Percentiles rank a stretch among this genome's conserved stretches.
Evolutionary conservation across 2,797 vertebrate species (phyloP).

Genomic region (Vultur gryphus): DNA sequence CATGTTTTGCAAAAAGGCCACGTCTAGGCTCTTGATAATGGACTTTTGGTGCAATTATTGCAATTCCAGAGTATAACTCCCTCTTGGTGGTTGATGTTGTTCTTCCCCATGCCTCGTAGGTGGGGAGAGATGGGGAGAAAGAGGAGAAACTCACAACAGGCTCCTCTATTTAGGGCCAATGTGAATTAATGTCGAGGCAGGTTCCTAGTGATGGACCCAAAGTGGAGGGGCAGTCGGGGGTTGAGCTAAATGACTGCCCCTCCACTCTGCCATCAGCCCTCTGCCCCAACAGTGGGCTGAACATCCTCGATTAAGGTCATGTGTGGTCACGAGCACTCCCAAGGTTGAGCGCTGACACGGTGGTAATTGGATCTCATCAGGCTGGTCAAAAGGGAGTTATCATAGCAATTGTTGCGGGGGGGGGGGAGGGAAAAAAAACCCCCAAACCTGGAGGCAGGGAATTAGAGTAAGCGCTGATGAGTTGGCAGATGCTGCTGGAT

Average conservation of each 20-base stretch:
- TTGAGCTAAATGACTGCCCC: not conserved
- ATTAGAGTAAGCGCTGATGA: not conserved
- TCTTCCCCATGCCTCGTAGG: not conserved
- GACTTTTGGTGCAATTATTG: not conserved
- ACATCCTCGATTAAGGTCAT: not conserved
- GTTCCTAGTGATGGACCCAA: not conserved
- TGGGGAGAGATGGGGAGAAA: not conserved
- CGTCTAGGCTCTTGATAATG: not conserved
- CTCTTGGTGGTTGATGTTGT: not conserved
- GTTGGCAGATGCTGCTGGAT: slow-evolving; percentile 21
- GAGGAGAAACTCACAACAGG: not conserved
- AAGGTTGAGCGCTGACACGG: not conserved
- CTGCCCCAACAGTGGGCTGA: not conserved
- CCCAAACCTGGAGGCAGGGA: not conserved
- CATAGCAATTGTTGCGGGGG: not conserved
- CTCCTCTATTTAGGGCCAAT: not conserved
- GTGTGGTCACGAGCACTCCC: not conserved
- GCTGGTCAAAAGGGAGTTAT: not conserved
- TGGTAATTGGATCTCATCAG: not conserved
- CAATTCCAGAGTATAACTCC: not conserved
- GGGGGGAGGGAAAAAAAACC: not conserved
- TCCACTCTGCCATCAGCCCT: not conserved
- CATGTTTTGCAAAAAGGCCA: not conserved
- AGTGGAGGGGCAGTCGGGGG: not conserved
- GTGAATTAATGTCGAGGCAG: not conserved